These are phyloP conservation scores for Petrolisthes manimaculis DNA, from an alignment of 2,888 invertebrate genomes.

Conservation along the genomic window DNA sequence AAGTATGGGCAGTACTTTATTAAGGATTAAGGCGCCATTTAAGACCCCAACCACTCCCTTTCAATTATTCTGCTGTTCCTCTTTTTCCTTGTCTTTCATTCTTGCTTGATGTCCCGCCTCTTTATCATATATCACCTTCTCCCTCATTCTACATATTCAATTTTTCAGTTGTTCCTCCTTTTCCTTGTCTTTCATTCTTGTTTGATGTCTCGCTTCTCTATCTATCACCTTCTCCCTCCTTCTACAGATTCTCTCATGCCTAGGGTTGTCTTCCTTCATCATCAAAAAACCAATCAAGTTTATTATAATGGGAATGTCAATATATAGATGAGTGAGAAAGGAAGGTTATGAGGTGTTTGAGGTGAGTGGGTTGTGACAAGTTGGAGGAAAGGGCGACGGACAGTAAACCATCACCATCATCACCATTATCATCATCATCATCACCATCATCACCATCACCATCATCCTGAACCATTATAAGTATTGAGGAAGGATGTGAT, in stretches of 20 bases:
- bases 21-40: too few relatives aligned
- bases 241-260: neutral
- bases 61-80: neutral
- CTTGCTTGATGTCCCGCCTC: neutral
- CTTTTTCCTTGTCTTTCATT: too few relatives aligned
- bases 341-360: too few relatives aligned
- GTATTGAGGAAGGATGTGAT: too few relatives aligned
- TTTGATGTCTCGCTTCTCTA: neutral
- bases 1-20: too few relatives aligned
- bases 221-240: neutral
- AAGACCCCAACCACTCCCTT: neutral
- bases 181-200: neutral
- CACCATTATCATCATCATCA: neutral
- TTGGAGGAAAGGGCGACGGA: neutral
- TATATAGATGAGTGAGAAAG: neutral
- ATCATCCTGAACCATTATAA: neutral
- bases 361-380: too few relatives aligned
- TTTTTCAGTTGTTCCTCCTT: neutral
- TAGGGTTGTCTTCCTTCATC: neutral
- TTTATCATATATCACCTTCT: neutral
- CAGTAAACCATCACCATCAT: constrained; percentile 5
- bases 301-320: too few relatives aligned
- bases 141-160: neutral
- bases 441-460: constrained; percentile 3
- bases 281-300: too few relatives aligned